Evolutionary conservation across 1,140 invertebrate species (phyloP), one percentile per base, ranked within the genome.

Genomic region (Drosophila auraria): DNA sequence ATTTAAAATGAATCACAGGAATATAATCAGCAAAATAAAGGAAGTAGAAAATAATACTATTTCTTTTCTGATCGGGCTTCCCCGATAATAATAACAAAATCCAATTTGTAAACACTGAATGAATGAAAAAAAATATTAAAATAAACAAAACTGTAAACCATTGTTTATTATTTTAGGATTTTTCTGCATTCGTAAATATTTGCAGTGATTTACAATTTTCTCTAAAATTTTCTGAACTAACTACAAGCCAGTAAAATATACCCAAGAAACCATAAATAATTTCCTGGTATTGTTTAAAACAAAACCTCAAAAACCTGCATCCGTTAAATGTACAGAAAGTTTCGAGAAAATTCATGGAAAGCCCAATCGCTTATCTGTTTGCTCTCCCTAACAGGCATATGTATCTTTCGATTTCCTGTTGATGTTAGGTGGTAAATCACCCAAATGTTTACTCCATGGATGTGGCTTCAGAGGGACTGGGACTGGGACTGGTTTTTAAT

Each of bases 361-460:
- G 38, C 14, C 20, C 23, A 36, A 36, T 38, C 45, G 63, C 49
- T 56, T 63, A 63, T 63, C 60, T 54, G 60, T 63, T 63, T 38
- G 49, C 49, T n/a, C 12, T 27, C 51, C 14, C 23, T 56, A 25
- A 33, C 50, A 53, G 50, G 27, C 50, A 17, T 57, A 23, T 57
- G 54, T 71, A 69, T 71, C 68, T 71, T 38, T 57, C 33, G 23
- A 71, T 69, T 71, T 71, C 68, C 68, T 71, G 64, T 56, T 49
- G 42, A 69, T 71, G 68, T 71, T 69, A 45, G 44, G 27, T 49
- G 64, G 40, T 25, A 47, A 69, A 23, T 57, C 50, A 45, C 50
- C 33, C 38, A 2, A 54, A 40, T 71, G 68, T 71, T 71, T 71
- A 69, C 33, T 20, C 20, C 50, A 38, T 36, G 30, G 66, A 25